A percentile compares a stretch with the other conserved stretches of the same genome.
Conservation (phyloP, 2,888 invertebrate genomes). For the Caenorhabditis plicata region DNA sequence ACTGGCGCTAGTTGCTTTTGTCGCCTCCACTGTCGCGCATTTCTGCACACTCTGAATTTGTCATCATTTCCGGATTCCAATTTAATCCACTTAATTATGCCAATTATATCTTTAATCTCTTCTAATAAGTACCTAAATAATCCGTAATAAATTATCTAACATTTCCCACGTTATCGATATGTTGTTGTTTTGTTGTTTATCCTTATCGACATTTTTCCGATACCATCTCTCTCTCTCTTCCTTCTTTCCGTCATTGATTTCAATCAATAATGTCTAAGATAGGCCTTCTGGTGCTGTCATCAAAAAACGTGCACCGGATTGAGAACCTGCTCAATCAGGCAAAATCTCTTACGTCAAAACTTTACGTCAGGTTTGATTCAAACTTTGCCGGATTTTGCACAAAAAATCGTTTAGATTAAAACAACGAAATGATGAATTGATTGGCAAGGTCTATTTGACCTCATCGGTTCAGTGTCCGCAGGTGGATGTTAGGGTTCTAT, state of each 20-base stretch:
- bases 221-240: no score
- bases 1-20: neutral
- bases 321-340: constrained; percentile 28
- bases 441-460: constrained; percentile 42
- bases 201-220: no score
- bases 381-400: neutral
- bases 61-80: neutral
- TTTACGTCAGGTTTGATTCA: constrained; percentile 41
- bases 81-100: neutral
- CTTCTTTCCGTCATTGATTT: no score
- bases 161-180: neutral
- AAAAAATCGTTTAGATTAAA: constrained; percentile 5
- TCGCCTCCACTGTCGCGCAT: neutral
- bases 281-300: constrained; percentile 31
- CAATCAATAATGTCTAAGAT: constrained; percentile 10
- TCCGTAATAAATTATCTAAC: no score
- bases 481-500: constrained; percentile 54
- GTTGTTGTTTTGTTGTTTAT: neutral
- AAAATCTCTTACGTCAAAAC: constrained; percentile 24
- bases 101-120: no score
- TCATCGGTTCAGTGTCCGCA: constrained; percentile 44
- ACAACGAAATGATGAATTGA: constrained; percentile 11
- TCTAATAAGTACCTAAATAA: no score
- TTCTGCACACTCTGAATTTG: neutral
- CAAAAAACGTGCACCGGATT: constrained; percentile 24